A percentile compares a stretch with the other conserved stretches of the same genome.
Conservation (phyloP, 1,140 invertebrate species). For the Orius insidiosus region DNA sequence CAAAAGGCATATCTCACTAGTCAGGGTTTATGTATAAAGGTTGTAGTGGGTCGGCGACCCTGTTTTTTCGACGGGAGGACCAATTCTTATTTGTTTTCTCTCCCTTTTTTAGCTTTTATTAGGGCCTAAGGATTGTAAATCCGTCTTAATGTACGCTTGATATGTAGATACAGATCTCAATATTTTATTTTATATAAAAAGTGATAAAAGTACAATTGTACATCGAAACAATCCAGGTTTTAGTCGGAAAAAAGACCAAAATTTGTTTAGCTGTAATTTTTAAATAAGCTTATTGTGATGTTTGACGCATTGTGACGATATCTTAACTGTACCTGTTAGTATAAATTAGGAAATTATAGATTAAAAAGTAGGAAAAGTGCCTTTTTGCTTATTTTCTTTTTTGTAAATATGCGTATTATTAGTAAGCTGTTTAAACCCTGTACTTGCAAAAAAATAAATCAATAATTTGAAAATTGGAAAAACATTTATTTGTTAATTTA, state of each 20-base stretch:
- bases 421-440: no score
- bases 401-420: not conserved
- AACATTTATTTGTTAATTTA: no score
- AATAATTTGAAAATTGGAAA: no score
- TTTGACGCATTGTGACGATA: slow-evolving; percentile 12
- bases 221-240: slow-evolving; percentile 13
- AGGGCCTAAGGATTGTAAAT: slow-evolving; percentile 16
- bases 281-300: slow-evolving; percentile 15
- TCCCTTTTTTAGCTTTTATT: not conserved
- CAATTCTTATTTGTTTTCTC: no score
- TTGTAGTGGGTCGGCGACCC: not conserved
- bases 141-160: slow-evolving; percentile 16
- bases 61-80: not conserved
- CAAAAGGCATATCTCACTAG: no score
- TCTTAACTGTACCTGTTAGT: slow-evolving; percentile 14
- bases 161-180: slow-evolving; percentile 12
- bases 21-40: not conserved
- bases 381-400: slow-evolving; percentile 16
- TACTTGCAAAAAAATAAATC: no score
- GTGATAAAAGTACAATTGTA: slow-evolving; percentile 13
- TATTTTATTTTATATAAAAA: slow-evolving; percentile 6
- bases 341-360: not conserved
- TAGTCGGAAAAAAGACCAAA: slow-evolving; percentile 10
- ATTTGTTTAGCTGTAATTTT: not conserved
- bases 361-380: slow-evolving; percentile 12